Evolutionary conservation across 2,113 vertebrate genomes (phyloP), one percentile per base, ranked within the genome.

Genomic region (Camelus bactrianus): DNA sequence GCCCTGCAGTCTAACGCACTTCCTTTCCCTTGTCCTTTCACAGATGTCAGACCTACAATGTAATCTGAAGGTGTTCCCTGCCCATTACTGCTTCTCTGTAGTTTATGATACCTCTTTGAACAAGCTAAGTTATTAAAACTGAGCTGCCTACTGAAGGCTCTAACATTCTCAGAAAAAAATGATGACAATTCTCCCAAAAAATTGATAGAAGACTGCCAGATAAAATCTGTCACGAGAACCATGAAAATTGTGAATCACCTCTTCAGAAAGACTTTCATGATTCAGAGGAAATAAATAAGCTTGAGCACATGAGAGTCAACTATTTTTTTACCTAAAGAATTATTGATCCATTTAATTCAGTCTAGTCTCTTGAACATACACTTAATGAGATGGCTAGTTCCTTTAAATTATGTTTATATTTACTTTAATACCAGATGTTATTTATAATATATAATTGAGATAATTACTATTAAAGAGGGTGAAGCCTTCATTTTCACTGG

Each of bases 331-430:
- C 38, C 35, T 70, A 35, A 69, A 60, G n/a, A 64, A n/a, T 24
- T 80, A 56, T n/a, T 62, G 22, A 86, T 86, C 30, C 46, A 91
- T 35, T 80, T 86, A 95, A 72, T 86, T 54, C 82, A 73, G 81
- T 86, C 56, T 72, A 70, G 20, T 91, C 91, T 72, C 64, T 91
- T 80, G 22, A 80, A 92, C 35, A 80, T n/a, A 86, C 17, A 65
- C 50, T 76, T 48, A 81, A 38, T 81, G 50, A 92, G 30, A 81
- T 54, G 54, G 48, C 30, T 50, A 48, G 56, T 95, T 81, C 35
- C 22, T 56, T 95, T 75, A 80, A 93, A 81, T 72, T 73, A 52
- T 72, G 85, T 35, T 92, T 69, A 46, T 56, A 92, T 81, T 91
- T 87, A 80, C 65, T 87, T 86, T 58, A 95, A 73, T 58, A 92